phyloP scores from a whole-genome alignment of 2,888 invertebrate genomes.

The Apamea epomidion region DNA sequence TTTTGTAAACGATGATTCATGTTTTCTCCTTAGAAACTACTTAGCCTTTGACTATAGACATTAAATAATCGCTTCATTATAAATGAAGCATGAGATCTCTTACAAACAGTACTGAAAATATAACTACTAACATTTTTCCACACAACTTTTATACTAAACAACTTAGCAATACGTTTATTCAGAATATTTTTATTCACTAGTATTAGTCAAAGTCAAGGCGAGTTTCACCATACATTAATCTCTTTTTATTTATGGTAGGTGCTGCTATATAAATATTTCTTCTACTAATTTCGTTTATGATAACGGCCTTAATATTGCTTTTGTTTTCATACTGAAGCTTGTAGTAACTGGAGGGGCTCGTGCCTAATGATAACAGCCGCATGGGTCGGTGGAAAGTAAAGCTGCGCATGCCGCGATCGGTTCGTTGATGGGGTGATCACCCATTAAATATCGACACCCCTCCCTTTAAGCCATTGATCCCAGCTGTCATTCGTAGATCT shows the following conservation, averaged over 20 bases:
- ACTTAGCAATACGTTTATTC: conserved; percentile 15
- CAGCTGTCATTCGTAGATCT: no score
- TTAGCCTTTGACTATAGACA: background rate
- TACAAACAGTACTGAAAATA: background rate
- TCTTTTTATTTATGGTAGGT: conserved; percentile 53
- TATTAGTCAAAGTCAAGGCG: conserved; percentile 60
- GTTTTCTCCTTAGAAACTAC: background rate
- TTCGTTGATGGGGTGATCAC: no score
- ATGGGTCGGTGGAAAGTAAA: no score
- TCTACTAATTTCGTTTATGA: conserved; percentile 39
- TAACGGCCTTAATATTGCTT: conserved; percentile 23
- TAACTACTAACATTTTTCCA: background rate
- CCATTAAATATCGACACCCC: no score
- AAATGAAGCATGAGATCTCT: background rate
- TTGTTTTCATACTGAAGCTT: background rate
- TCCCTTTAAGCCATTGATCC: no score
- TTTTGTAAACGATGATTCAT: background rate
- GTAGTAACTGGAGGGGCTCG: background rate
- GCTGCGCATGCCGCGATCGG: no score
- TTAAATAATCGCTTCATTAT: background rate
- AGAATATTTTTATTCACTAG: conserved; percentile 17
- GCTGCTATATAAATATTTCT: conserved; percentile 57
- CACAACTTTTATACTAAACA: background rate
- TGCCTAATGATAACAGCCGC: no score
- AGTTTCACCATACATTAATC: conserved; percentile 58